Conservation (phyloP, 1,140 invertebrate species). For the Caerostris darwini region DNA sequence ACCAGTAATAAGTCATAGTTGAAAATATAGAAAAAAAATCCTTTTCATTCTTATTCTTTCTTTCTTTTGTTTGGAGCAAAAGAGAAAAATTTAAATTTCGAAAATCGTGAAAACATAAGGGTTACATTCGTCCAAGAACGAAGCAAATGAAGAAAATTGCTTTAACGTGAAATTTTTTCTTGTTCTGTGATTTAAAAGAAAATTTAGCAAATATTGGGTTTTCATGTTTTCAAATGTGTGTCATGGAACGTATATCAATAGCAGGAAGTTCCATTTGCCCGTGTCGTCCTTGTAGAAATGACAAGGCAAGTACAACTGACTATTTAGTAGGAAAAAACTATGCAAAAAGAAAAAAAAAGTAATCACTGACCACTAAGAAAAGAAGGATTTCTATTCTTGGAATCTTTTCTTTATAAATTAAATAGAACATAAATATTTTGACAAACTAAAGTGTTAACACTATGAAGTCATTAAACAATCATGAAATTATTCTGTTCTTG, state of each 20-base stretch:
- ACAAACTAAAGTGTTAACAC: too few relatives aligned
- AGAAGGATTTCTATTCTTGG: too few relatives aligned
- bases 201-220: not conserved
- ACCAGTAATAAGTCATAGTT: too few relatives aligned
- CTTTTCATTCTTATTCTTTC: not conserved
- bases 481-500: too few relatives aligned
- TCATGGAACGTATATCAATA: not conserved
- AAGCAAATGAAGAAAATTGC: not conserved
- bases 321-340: too few relatives aligned
- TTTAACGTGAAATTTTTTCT: not conserved
- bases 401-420: too few relatives aligned
- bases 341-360: too few relatives aligned
- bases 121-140: not conserved
- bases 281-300: not conserved
- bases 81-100: not conserved
- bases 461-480: too few relatives aligned
- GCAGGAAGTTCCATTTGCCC: not conserved
- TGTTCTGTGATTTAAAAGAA: not conserved
- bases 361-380: too few relatives aligned
- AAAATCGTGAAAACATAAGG: not conserved
- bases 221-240: not conserved
- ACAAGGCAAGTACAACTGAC: not conserved
- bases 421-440: too few relatives aligned
- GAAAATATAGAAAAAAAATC: too few relatives aligned
- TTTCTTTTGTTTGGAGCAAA: not conserved